phyloP scores from a whole-genome alignment of 1,140 invertebrate species.

The Drosophila eugracilis region DNA sequence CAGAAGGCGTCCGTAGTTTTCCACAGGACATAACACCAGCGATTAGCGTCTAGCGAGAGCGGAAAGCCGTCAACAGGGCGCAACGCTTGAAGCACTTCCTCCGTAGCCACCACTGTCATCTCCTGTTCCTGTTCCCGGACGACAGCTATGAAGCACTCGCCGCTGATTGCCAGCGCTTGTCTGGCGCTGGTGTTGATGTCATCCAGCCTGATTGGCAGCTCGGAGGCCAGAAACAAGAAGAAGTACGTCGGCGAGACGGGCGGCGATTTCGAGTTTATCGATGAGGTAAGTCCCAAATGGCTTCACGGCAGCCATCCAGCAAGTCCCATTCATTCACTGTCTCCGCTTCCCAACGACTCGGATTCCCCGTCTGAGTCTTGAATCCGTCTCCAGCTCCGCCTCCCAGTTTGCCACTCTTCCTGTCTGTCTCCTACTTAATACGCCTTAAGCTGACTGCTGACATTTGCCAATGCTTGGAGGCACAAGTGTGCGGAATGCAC shows the following conservation, averaged over 20 bases:
- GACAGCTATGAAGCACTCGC: slow-evolving; percentile 71
- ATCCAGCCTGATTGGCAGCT: slow-evolving; percentile 71
- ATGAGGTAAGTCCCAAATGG: slow-evolving; percentile 84
- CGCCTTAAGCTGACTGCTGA: slow-evolving; percentile 66
- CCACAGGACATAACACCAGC: slow-evolving; percentile 24
- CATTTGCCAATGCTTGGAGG: slow-evolving; percentile 35
- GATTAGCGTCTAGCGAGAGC: slow-evolving; percentile 29
- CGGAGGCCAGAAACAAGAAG: slow-evolving; percentile 78
- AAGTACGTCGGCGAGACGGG: slow-evolving; percentile 83
- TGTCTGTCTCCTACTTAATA: slow-evolving; percentile 66
- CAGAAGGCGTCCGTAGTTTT: slow-evolving; percentile 44
- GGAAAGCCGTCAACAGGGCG: slow-evolving; percentile 45
- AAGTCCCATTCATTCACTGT: slow-evolving; percentile 22
- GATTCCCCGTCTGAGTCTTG: slow-evolving; percentile 27
- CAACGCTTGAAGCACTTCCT: slow-evolving; percentile 42
- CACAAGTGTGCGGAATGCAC: slow-evolving; percentile 13
- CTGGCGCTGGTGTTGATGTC: slow-evolving; percentile 83
- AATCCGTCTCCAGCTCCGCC: slow-evolving; percentile 3
- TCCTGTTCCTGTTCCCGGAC: slow-evolving; percentile 35
- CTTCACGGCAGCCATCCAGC: slow-evolving; percentile 27
- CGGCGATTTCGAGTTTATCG: slow-evolving; percentile 84
- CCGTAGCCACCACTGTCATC: neutral
- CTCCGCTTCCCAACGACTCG: slow-evolving; percentile 17
- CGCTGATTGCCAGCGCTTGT: slow-evolving; percentile 78
- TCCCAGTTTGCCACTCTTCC: slow-evolving; percentile 41